A percentile compares a stretch with the other conserved stretches of the same genome.
phyloP scores from a whole-genome alignment of 1,140 invertebrate genomes.

The Eurosta solidaginis region DNA sequence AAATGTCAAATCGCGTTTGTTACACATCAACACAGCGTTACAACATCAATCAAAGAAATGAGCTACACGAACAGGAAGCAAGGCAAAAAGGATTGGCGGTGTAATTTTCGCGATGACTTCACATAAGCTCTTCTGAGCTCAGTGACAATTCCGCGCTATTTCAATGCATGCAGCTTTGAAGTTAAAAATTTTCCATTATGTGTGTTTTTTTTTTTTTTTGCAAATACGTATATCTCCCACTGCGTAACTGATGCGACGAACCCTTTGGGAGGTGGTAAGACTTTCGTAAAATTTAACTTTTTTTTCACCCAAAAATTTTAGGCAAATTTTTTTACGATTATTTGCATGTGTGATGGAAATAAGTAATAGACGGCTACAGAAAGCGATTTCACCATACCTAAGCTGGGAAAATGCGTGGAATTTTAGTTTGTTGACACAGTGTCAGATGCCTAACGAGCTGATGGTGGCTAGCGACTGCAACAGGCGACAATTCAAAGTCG shows the following conservation, averaged over 20 bases:
- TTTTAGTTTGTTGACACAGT: not conserved
- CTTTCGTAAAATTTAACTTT: slow-evolving; percentile 3
- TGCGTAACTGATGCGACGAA: not conserved
- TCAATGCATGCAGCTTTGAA: not conserved
- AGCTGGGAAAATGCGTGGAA: too few species aligned
- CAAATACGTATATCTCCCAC: not conserved
- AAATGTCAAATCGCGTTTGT: slow-evolving; percentile 34
- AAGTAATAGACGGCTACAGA: slow-evolving; percentile 49
- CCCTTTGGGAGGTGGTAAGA: not conserved
- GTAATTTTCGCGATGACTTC: slow-evolving; percentile 25
- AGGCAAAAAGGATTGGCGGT: slow-evolving; percentile 6
- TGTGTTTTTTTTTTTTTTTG: not conserved
- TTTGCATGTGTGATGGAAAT: slow-evolving; percentile 33
- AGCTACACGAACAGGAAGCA: not conserved
- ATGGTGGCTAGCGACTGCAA: not conserved
- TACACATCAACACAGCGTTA: slow-evolving; percentile 32
- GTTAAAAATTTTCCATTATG: not conserved
- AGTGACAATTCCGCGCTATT: not conserved
- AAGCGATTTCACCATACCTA: not conserved
- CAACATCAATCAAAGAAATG: slow-evolving; percentile 34
- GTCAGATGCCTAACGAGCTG: not conserved
- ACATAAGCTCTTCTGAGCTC: not conserved
- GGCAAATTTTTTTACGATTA: not conserved
- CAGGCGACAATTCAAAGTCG: not conserved
- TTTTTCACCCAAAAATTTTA: not conserved